Conservation (phyloP, 2,888 invertebrate genomes). For the Ptychoptera contaminata region DNA sequence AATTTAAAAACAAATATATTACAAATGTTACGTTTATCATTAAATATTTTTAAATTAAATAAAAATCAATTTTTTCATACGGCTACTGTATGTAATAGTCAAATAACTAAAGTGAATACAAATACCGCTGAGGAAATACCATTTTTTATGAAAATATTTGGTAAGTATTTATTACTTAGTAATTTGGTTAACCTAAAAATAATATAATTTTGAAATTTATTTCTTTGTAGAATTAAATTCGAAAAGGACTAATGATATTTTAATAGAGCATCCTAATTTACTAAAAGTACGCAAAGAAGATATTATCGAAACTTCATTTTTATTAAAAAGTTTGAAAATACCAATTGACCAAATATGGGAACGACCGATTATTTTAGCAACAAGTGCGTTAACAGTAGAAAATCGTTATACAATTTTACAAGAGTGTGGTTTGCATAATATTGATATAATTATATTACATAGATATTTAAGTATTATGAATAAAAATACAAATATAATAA, state of each 20-base stretch:
- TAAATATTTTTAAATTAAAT: too few relatives aligned
- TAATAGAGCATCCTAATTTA: conserved; percentile 21
- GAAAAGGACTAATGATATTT: conserved; percentile 8
- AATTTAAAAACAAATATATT: too few relatives aligned
- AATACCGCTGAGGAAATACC: too few relatives aligned
- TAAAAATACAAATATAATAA: conserved; percentile 25
- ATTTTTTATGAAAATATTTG: too few relatives aligned
- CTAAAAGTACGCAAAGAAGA: conserved; percentile 20
- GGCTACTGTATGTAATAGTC: too few relatives aligned
- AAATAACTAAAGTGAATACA: too few relatives aligned
- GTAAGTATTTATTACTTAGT: too few relatives aligned
- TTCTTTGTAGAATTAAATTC: neutral
- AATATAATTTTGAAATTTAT: too few relatives aligned
- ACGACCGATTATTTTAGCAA: conserved; percentile 39
- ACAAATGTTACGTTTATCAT: too few relatives aligned
- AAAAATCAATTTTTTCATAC: too few relatives aligned
- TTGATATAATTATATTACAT: conserved; percentile 27
- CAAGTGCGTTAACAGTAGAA: conserved; percentile 38
- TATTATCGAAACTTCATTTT: conserved; percentile 17
- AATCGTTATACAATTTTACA: conserved; percentile 43
- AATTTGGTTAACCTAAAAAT: too few relatives aligned
- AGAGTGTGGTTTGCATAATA: conserved; percentile 40
- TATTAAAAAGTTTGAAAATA: conserved; percentile 26
- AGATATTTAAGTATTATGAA: conserved; percentile 25
- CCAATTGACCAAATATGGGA: conserved; percentile 35